A percentile compares a stretch with the other conserved stretches of the same genome.
Evolutionary conservation across 2,888 invertebrate species (phyloP).

Genomic region (Ectemnius lituratus): DNA sequence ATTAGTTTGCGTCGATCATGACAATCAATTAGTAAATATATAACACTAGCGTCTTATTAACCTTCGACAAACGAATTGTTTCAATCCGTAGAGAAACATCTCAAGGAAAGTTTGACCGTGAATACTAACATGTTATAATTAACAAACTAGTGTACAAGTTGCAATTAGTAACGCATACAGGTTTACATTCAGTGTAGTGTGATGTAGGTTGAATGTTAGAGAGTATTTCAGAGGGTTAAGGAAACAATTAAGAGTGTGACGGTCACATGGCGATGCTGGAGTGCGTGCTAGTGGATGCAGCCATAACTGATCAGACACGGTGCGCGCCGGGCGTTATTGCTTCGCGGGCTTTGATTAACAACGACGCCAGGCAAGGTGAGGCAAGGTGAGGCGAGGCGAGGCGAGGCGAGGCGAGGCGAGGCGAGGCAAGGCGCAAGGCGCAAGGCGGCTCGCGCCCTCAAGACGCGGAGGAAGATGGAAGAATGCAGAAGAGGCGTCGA

Average conservation of each 20-base stretch:
- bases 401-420: constrained; percentile 20
- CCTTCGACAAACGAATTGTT: no score
- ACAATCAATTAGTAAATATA: no score
- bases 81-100: no score
- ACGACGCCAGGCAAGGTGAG: constrained; percentile 55
- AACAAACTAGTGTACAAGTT: no score
- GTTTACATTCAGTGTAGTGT: no score
- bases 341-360: constrained; percentile 69
- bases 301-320: constrained; percentile 12
- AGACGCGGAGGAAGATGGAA: constrained; percentile 3
- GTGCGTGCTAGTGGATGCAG: constrained; percentile 41
- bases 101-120: no score
- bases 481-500: constrained; percentile 3
- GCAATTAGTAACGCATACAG: no score
- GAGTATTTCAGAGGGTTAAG: neutral
- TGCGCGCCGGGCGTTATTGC: constrained; percentile 51
- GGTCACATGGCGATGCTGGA: neutral
- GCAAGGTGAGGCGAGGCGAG: constrained; percentile 49
- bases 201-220: no score
- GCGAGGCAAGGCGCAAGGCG: constrained; percentile 58
- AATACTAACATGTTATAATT: no score
- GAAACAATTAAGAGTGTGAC: constrained; percentile 3
- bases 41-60: no score
- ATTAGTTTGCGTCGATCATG: no score
- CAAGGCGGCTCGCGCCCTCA: constrained; percentile 18